A percentile compares a stretch with the other conserved stretches of the same genome.
Evolutionary conservation across 2,888 invertebrate genomes (phyloP).

Genomic region (Eilema griseolum): DNA sequence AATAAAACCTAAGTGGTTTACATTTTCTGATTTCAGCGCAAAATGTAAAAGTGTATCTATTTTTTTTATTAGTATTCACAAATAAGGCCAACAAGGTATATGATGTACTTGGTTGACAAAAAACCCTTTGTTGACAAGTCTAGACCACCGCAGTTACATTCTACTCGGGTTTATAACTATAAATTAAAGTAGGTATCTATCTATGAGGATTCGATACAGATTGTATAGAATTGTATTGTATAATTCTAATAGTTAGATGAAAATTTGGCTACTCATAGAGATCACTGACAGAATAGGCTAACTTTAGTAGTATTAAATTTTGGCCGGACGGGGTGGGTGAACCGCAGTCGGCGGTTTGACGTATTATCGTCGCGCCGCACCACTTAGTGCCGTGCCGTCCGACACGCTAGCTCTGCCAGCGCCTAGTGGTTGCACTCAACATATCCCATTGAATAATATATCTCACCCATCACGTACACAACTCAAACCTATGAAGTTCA

Average conservation of each 20-base stretch:
- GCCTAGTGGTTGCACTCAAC: slow-evolving; percentile 5
- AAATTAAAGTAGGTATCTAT: too few relatives aligned
- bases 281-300: slow-evolving; percentile 24
- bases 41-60: too few relatives aligned
- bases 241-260: not conserved
- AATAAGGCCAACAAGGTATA: too few relatives aligned
- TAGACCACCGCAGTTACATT: too few relatives aligned
- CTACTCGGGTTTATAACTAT: too few relatives aligned
- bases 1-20: too few relatives aligned
- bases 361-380: slow-evolving; percentile 73
- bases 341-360: slow-evolving; percentile 75
- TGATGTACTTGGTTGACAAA: too few relatives aligned
- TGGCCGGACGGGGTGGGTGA: slow-evolving; percentile 58
- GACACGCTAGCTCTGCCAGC: slow-evolving; percentile 45
- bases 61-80: too few relatives aligned
- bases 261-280: slow-evolving; percentile 18
- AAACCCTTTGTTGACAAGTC: too few relatives aligned
- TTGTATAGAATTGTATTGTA: not conserved
- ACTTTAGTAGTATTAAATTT: slow-evolving; percentile 66
- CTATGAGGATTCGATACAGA: too few relatives aligned
- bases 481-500: slow-evolving; percentile 45
- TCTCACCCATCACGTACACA: slow-evolving; percentile 46
- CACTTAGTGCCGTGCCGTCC: slow-evolving; percentile 65
- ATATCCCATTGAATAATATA: slow-evolving; percentile 20
- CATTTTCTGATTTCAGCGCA: too few relatives aligned